Conservation (phyloP, 2,113 vertebrate genomes). For the Oreochromis tanganicae region DNA sequence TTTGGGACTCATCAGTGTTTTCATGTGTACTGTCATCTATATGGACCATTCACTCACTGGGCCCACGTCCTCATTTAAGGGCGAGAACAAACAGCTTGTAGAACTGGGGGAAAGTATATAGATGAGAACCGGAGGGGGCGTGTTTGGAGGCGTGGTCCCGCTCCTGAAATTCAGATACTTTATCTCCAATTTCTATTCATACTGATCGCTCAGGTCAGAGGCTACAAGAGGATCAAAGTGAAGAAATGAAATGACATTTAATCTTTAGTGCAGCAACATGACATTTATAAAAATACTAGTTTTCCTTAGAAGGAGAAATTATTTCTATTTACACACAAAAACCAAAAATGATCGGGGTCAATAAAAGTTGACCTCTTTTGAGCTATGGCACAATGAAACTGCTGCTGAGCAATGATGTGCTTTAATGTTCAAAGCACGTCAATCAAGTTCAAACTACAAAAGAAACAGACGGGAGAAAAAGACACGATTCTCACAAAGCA, state of each 20-base stretch:
- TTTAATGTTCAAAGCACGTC: background rate
- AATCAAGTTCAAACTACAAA: background rate
- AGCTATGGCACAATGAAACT: background rate
- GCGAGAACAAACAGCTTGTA: background rate
- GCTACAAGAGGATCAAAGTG: background rate
- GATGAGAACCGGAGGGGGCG: background rate
- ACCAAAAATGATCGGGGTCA: background rate
- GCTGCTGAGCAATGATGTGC: background rate
- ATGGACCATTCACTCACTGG: background rate
- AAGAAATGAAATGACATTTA: background rate
- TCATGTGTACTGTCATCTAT: background rate
- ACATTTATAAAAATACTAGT: background rate
- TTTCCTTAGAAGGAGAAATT: background rate
- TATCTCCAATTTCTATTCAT: background rate
- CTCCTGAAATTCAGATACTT: background rate
- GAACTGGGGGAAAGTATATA: background rate
- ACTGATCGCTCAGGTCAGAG: background rate
- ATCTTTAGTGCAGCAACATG: background rate
- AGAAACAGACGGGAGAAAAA: background rate
- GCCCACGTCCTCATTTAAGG: background rate
- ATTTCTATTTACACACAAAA: background rate
- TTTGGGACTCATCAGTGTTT: background rate
- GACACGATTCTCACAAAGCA: background rate
- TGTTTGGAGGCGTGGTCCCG: background rate
- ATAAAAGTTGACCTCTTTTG: background rate